phyloP scores from a whole-genome alignment of 2,797 vertebrate genomes.

The Tragelaphus oryx region DNA sequence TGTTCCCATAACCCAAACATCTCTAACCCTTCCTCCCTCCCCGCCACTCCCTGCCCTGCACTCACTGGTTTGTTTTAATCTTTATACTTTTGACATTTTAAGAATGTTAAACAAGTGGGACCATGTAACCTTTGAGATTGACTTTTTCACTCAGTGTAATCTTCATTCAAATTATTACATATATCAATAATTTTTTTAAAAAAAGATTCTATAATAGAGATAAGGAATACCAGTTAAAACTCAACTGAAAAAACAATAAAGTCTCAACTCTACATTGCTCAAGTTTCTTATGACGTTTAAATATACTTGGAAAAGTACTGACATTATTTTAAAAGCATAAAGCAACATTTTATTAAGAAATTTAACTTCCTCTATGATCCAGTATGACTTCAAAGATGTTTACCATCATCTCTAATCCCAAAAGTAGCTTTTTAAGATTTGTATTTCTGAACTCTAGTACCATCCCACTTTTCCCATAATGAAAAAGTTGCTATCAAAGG shows the following conservation, averaged over 20 bases:
- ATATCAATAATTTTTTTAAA: background rate
- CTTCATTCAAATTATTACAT: background rate
- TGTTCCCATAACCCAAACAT: background rate
- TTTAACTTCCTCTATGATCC: background rate
- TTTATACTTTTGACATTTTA: background rate
- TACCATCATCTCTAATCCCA: background rate
- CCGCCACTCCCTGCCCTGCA: background rate
- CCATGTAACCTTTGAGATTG: background rate
- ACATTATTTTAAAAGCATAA: conserved; percentile 8
- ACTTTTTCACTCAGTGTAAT: background rate
- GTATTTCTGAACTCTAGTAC: background rate
- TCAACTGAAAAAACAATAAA: background rate
- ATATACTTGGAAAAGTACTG: background rate
- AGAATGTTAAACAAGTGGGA: background rate
- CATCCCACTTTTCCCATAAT: background rate
- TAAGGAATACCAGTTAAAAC: background rate
- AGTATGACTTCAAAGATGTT: background rate
- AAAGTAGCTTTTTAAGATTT: background rate
- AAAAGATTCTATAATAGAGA: background rate
- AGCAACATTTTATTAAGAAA: background rate
- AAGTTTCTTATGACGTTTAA: background rate
- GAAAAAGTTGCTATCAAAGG: background rate
- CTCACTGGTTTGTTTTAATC: background rate
- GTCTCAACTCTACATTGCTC: background rate
- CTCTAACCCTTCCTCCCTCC: background rate